Conservation (phyloP, 2,797 vertebrate genomes). For the Peromyscus eremicus region DNA sequence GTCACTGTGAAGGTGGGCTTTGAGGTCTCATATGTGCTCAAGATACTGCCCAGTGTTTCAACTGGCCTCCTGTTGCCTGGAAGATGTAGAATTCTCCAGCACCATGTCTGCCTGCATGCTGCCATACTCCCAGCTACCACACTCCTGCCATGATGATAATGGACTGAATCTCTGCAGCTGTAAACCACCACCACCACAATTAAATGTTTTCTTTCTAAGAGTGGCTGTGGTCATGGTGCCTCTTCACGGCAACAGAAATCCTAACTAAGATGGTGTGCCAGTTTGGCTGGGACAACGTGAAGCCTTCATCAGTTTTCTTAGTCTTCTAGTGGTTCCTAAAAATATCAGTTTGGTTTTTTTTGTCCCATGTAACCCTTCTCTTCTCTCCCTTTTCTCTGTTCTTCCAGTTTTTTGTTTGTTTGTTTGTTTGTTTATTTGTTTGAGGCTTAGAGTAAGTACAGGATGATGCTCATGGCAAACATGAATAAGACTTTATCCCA, state of each 20-base stretch:
- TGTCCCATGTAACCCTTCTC: not conserved
- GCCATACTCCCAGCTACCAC: not conserved
- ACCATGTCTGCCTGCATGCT: not conserved
- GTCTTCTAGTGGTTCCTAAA: not conserved
- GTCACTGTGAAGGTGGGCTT: not conserved
- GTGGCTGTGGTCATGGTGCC: not conserved
- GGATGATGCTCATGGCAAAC: not conserved
- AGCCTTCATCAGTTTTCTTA: not conserved
- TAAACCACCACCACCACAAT: not conserved
- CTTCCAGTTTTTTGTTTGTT: not conserved
- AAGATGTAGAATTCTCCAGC: not conserved
- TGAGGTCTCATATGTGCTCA: not conserved
- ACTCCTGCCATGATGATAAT: not conserved
- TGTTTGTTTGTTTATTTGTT: not conserved
- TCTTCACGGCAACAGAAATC: not conserved
- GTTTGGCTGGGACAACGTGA: not conserved
- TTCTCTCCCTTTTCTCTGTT: not conserved
- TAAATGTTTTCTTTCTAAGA: not conserved
- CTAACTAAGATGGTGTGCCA: not conserved
- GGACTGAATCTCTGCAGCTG: not conserved
- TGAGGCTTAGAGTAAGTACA: not conserved
- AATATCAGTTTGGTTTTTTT: not conserved
- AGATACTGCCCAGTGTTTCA: not conserved
- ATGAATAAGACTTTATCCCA: conserved; percentile 10
- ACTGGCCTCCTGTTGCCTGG: not conserved